Evolutionary conservation across 2,888 invertebrate species (phyloP), one percentile per base, ranked within the genome.

Genomic region (Meloe dianella): DNA sequence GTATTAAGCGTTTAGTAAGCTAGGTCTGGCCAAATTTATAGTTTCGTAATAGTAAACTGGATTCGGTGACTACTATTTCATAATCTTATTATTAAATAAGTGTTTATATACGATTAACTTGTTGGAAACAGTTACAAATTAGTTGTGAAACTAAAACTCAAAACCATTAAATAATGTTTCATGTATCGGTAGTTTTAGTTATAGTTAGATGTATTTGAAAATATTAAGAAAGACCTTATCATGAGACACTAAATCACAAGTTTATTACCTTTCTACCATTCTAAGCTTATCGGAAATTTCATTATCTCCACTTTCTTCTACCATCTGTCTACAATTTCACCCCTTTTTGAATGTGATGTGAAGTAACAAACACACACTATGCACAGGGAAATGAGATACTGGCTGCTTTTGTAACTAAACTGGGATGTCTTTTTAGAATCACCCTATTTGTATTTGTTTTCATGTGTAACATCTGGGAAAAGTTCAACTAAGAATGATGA

Each of bases 1-100:
- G 63, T 63, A 68, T 68, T 68, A 68, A 68, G 67, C 64, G 57
- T 59, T n/a, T 32, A 62, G 67, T 67, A 67, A 67, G 67, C 67
- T 60, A 67, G 64, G 59, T 67, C 64, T 56, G 64, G 64, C 67
- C 29, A 62, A 67, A 67, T 67, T 67, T 67, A 67, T 67, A 64
- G 67, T 62, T 61, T 57, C 57, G 47, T 38, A 35, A 54, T 32
- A 56, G 32, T 41, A 63, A 57, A 58, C 30, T 38, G 54, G 38
- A 61, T 61, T 62, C 32, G 47, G 17, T 20, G 9, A 29, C 61
- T 56, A 57, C 57, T 62, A 62, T 59, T 66, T 59, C 32, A 62
- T 66, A 66, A 66, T 66, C 63, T 66, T 66, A 66, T 66, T 66
- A 66, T 63, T 63, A 66, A 66, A 66, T 63, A 66, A 66, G 59